Base-by-base conservation (phyloP, 2,888 invertebrate species). In the Nomada ferruginata region DNA sequence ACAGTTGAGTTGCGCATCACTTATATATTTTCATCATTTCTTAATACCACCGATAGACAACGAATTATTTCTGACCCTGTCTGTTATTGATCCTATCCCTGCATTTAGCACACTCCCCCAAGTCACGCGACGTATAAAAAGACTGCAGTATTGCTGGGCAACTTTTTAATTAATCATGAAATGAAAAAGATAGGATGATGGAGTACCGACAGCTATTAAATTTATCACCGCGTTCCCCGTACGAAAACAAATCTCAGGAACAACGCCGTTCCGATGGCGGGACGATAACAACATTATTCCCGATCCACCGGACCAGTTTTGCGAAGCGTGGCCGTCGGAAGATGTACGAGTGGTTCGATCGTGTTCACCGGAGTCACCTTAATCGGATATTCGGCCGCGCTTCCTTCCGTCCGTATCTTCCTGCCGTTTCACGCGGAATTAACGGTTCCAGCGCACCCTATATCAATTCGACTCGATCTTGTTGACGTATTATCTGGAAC, bases 401-500 rank as follows among this genome's bases (percentile, higher is more conserved):
- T 66, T 65, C 60, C 29, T 73, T 66, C 59, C 53, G n/a, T 29
- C 10, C 76, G 64, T 64, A 69, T 75, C 66, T 59, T 69, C 29
- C 61, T 52, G 36, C 50, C 50, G 29, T 80, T 76, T 63, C 57
- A 50, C 42, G 44, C 44, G 44, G 63, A 50, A 79, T 79, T 57
- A 81, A 78, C 68, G 69, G 64, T 64, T 64, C 52, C 55, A 47
- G 53, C 53, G 59, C 26, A 26, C 57, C 69, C 75, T 47, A 63
- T 63, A 75, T 80, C 82, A 75, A 80, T 81, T 75, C 71, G 64
- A 66, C 71, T 76, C 55, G 73, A 61, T 76, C 69, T 61, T 72
- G 82, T 76, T 76, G 76, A 82, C 82, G 76, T 81, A 72, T 81
- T 82, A 72, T 82, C 82, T 75, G 60, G 50, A 26, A 52, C 69